Base-by-base conservation (phyloP, 2,888 invertebrate species). In the Microplitis manilae region DNA sequence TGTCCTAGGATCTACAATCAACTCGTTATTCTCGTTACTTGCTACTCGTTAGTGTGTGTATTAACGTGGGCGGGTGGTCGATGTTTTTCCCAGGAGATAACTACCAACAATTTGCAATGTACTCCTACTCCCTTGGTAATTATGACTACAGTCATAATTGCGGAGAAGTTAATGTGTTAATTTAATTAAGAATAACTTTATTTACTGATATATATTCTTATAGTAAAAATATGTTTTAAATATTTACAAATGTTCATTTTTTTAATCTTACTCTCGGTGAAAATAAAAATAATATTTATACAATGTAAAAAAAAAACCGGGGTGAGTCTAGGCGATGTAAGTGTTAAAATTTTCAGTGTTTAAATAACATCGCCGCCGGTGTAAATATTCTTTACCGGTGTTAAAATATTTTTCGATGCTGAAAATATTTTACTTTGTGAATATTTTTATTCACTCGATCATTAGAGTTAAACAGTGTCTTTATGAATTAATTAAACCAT, bases 101-200 rank as follows among this genome's bases (percentile, higher is more conserved):
- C 7, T 67, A 20, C 15, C 17, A 70, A 70, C 60, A 70, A 70
- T 70, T 70, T 59, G 70, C 30, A 17, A 17, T 20, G 30, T 41
- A 70, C 41, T 70, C 70, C n/a, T 41, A 70, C 41, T 70, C 70
- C n/a, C 50, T 20, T 30, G 70, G 13, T 17, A 70, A n/a, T 38
- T 7, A 30, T 17, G 20, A 17, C 70, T 15, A 59, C 15, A 13
- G 41, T 17, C 50, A 30, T 70, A 70, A 70, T 70, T 59, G 70
- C 13, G 15, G 30, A 9, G 30, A 13, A 65, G 65, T 65, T 30
- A 20, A 13, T 30, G 65, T 30, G 65, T 38, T 65, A 65, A 65
- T 65, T 13, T 30, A 65, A 65, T 30, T 9, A 20, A 2, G 38
- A 4, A 20, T 38, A 30, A 65, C 30, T 65, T 65, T 30, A 65